Conservation (phyloP, 30 jellyfish, hydroid and myxozoan species). For the Aurelia aurita complex sp. Pacific region DNA sequence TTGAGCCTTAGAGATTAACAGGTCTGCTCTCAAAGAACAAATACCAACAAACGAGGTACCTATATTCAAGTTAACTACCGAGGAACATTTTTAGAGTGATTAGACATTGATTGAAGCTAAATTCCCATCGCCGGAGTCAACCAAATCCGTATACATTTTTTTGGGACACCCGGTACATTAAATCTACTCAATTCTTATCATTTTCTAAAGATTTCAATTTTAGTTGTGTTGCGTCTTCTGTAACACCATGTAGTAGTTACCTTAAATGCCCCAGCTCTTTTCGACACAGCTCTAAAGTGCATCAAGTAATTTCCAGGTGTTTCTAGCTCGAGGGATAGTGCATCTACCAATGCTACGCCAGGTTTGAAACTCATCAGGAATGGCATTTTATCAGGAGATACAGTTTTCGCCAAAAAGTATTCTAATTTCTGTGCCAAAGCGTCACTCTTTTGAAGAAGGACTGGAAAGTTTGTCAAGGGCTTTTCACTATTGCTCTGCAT, state of each 20-base stretch:
- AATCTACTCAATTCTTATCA: too few relatives aligned
- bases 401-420: slow-evolving; percentile 45
- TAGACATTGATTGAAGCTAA: too few relatives aligned
- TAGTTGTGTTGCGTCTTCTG: too few relatives aligned
- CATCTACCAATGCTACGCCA: slow-evolving; percentile 52
- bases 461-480: slow-evolving; percentile 24
- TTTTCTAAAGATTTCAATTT: too few relatives aligned
- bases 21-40: too few relatives aligned
- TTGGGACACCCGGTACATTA: too few relatives aligned
- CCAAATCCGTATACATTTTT: too few relatives aligned
- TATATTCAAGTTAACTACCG: too few relatives aligned
- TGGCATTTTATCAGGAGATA: slow-evolving; percentile 6
- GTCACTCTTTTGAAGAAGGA: slow-evolving; percentile 21
- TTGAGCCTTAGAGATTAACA: too few relatives aligned
- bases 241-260: not conserved
- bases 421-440: slow-evolving; percentile 31
- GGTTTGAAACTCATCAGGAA: slow-evolving; percentile 26
- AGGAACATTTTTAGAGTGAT: too few relatives aligned
- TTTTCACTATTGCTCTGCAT: slow-evolving; percentile 4
- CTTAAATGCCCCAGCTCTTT: not conserved
- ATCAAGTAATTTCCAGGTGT: slow-evolving; percentile 69
- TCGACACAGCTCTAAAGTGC: slow-evolving; percentile 53
- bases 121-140: too few relatives aligned
- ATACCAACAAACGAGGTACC: too few relatives aligned
- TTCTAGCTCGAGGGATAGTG: slow-evolving; percentile 17